Base-by-base conservation (phyloP, 2,113 vertebrate genomes). In the Clarias gariepinus region DNA sequence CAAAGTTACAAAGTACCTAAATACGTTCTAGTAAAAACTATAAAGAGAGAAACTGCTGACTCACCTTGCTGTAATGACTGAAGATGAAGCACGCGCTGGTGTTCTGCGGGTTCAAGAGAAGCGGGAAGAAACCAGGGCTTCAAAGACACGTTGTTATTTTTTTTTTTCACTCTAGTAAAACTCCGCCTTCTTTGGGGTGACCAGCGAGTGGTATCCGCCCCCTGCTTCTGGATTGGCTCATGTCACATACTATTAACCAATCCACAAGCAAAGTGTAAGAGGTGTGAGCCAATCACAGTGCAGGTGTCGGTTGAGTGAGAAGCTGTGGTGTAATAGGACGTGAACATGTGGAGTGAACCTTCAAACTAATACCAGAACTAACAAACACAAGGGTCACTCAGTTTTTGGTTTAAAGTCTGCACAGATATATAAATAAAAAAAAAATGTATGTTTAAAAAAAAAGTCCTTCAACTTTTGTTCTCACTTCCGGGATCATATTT, bases 401-500 rank as follows among this genome's bases (percentile, higher is more conserved):
- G 25, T 53, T 16, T 47, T 9, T 77, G 18, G 21, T 52, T 57
- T 52, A 2, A 82, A 77, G 36, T 28, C 15, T 3, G 68, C 30
- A 33, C 30, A 30, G 12, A 18, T 33, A 12, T 16, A 30, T 5
- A 28, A 11, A 10, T 63, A 7, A 28, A 47, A 19, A 36, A 36
- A 36, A 36, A 36, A 8, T 9, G n/a, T 47, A 1, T 47, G 7
- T 47, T 41, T 4, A 41, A 41, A 41, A 41, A 41, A 41, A 41
- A 41, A 41, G 4, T 74, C 5, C 11, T 16, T 13, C 4, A 15
- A 15, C 13, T 28, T 53, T 30, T 58, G n/a, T 30, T 30, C 7
- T 7, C n/a, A 61, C 69, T 85, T 85, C 83, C 83, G 83, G 30
- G 33, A 74, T 85, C 21, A 19, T n/a, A 41, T 47, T 47, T 76